A percentile compares a stretch with the other conserved stretches of the same genome.
Conservation (phyloP, 2,113 vertebrate species). For the Antechinus stuartii region DNA sequence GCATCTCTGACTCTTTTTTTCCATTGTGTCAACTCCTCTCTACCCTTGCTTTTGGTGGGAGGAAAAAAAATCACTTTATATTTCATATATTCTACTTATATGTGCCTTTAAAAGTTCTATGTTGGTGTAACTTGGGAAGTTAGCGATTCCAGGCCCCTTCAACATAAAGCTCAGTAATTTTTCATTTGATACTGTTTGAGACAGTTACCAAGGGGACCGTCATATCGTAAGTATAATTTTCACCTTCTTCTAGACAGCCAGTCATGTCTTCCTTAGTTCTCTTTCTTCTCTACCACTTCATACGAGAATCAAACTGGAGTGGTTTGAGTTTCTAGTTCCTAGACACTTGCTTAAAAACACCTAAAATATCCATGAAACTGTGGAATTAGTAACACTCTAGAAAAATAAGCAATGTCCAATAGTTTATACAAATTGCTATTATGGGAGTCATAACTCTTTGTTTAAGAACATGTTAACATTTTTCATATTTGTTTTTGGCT, state of each 20-base stretch:
- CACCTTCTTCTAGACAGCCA: background rate
- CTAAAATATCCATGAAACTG: constrained; percentile 32
- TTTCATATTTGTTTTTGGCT: constrained; percentile 55
- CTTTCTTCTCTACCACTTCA: background rate
- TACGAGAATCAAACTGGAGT: background rate
- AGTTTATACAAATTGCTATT: constrained; percentile 51
- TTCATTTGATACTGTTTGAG: background rate
- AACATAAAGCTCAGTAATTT: constrained; percentile 20
- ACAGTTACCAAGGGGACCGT: constrained; percentile 8
- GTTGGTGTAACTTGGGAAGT: constrained; percentile 42
- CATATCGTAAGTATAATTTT: background rate
- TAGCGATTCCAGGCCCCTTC: constrained; percentile 45
- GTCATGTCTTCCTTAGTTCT: background rate
- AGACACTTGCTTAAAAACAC: background rate
- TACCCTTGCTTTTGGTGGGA: constrained; percentile 46
- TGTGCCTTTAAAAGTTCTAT: constrained; percentile 36
- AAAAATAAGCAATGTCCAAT: constrained; percentile 48
- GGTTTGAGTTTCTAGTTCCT: background rate
- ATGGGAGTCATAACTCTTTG: constrained; percentile 58
- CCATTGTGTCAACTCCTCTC: constrained; percentile 66
- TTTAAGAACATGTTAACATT: constrained; percentile 63
- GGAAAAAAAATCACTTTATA: constrained; percentile 44
- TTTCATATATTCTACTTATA: constrained; percentile 39
- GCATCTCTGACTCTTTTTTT: constrained; percentile 61
- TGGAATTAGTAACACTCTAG: constrained; percentile 59